Percentiles rank a stretch among this genome's conserved stretches.
phyloP scores from a whole-genome alignment of 2,113 vertebrate species.

The Tricholaema leucomelas region DNA sequence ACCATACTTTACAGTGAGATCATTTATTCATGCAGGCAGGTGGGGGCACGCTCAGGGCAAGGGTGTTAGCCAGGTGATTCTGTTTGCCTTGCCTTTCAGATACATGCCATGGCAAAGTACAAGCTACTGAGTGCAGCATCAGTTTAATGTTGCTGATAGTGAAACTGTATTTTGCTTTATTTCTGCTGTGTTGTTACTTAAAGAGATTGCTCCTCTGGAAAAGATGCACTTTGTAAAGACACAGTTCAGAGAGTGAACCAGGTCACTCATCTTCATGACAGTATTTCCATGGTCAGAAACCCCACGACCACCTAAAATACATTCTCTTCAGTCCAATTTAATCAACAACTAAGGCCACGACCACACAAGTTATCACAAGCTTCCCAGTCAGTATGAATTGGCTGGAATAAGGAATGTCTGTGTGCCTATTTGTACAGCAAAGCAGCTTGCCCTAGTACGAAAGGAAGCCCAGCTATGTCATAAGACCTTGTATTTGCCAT shows the following conservation, averaged over 20 bases:
- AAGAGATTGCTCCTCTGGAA: background rate
- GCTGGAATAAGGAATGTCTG: background rate
- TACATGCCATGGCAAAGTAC: background rate
- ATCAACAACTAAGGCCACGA: background rate
- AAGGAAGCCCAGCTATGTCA: background rate
- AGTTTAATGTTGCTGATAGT: background rate
- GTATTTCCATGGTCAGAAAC: background rate
- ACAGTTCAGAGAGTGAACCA: background rate
- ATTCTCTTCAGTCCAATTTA: background rate
- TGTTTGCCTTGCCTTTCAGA: background rate
- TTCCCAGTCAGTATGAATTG: background rate
- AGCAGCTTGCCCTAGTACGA: background rate
- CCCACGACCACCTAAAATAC: background rate
- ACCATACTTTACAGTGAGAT: background rate
- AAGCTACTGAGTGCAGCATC: background rate
- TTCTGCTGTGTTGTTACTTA: background rate
- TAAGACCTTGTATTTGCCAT: background rate
- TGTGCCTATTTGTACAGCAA: background rate
- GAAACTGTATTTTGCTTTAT: too few species aligned
- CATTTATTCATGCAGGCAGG: background rate
- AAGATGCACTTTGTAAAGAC: background rate
- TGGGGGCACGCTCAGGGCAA: background rate
- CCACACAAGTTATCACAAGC: background rate
- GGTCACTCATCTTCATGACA: background rate
- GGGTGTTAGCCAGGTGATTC: background rate